Evolutionary conservation across 2,113 vertebrate genomes (phyloP).

Genomic region (Ammodytes dubius): DNA sequence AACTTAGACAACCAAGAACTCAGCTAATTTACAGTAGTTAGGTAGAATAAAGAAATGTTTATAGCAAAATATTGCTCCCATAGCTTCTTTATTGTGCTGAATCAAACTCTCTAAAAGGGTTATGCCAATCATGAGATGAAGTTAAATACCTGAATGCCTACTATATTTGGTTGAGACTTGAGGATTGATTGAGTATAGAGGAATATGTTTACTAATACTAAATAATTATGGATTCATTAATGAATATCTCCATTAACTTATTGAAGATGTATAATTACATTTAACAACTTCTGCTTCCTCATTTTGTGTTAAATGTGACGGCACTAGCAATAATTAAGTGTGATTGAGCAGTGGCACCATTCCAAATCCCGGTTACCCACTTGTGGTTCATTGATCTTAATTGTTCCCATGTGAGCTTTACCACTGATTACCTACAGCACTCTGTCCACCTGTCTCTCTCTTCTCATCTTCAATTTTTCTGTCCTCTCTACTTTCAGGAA

Average conservation of each 20-base stretch:
- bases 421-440: conserved; percentile 1
- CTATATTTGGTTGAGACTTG: no score
- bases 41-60: background rate
- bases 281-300: background rate
- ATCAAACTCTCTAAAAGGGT: no score
- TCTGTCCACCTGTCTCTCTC: background rate
- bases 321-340: background rate
- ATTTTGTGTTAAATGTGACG: background rate
- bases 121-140: no score
- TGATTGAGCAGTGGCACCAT: background rate
- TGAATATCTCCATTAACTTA: background rate
- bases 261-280: background rate
- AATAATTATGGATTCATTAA: no score
- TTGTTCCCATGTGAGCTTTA: conserved; percentile 32
- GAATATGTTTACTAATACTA: no score
- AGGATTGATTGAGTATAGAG: no score
- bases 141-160: no score
- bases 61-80: background rate
- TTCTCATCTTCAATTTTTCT: conserved; percentile 11
- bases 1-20: background rate
- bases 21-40: background rate
- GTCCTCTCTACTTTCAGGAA: conserved; percentile 85
- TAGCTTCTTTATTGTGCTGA: no score
- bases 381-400: conserved; percentile 11
- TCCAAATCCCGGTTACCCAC: background rate